A percentile compares a stretch with the other conserved stretches of the same genome.
phyloP scores from a whole-genome alignment of 2,888 invertebrate genomes.

The Melinaea menophilus region DNA sequence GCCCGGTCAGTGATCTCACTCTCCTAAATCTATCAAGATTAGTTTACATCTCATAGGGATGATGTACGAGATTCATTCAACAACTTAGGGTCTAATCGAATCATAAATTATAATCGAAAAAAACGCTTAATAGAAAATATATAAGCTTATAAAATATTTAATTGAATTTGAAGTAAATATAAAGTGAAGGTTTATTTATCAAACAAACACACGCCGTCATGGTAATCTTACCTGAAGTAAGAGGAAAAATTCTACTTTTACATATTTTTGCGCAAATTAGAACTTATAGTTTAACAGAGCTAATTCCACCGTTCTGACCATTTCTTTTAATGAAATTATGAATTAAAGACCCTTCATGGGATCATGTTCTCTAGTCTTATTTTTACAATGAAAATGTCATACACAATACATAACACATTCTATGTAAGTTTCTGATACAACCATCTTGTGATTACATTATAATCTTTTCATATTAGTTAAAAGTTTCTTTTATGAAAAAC shows the following conservation, averaged over 20 bases:
- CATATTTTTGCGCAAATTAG: conserved; percentile 8
- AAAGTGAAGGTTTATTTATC: too few relatives aligned
- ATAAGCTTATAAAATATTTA: too few relatives aligned
- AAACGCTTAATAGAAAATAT: too few relatives aligned
- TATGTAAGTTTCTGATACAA: too few relatives aligned
- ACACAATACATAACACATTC: neutral
- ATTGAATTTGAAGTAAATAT: too few relatives aligned
- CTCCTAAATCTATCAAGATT: conserved; percentile 18
- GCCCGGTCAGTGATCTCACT: conserved; percentile 29
- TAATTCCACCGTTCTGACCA: neutral
- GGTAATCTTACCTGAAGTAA: neutral
- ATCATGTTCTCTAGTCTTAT: neutral
- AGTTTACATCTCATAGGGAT: conserved; percentile 14
- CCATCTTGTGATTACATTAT: too few relatives aligned
- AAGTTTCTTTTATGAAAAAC: too few relatives aligned
- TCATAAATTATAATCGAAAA: neutral
- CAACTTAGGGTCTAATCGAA: conserved; percentile 10
- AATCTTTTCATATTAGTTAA: too few relatives aligned
- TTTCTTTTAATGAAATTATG: neutral
- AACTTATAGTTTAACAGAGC: conserved; percentile 8
- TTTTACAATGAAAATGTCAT: neutral
- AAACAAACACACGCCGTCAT: too few relatives aligned
- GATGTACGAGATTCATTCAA: conserved; percentile 10
- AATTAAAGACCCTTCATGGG: neutral
- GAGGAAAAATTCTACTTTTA: conserved; percentile 10